Evolutionary conservation across 2,888 invertebrate species (phyloP), one percentile per base, ranked within the genome.

Genomic region (Drosophila quinaria): DNA sequence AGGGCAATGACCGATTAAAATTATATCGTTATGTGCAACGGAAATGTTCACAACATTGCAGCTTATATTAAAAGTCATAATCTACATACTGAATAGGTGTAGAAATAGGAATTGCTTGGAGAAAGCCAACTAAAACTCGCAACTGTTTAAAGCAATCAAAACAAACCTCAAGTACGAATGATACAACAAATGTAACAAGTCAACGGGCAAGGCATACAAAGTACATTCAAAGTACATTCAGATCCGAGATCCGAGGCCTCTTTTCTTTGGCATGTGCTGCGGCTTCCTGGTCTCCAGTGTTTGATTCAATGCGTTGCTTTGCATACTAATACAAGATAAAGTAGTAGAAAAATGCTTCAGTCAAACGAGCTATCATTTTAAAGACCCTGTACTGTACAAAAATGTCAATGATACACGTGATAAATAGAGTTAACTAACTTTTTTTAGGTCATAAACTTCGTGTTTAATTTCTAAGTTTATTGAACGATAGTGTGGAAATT

Each of bases 291-390:
- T 75, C 46, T 64, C 61, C 51, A 66, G 58, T 70, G 71, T 51
- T 44, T 54, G 51, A 35, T 35, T 29, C 29, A 4, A 35, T 44
- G 46, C 61, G 60, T 37, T 59, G 82, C 82, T 79, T 74, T 81
- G 83, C 86, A 87, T 84, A 82, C 83, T 86, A 84, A 84, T 84
- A 51, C 49, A 15, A 51, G 60, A 78, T 61, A 50, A 69, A 6
- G 13, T 13, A 35, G 13, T 35, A n/a, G 35, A 0, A 10, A 5
- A 35, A 35, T 4, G 13, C 5, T 6, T 8, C 10, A 35, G 5
- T 13, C 1, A 1, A 35, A 5, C 5, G 5, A 35, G 35, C 35
- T 35, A 2, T 13, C 13, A 5, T 35, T 1, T 13, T 0, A 35
- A 2, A 35, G 35, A 35, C 35, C 13, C 35, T 35, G 35, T 13